Evolutionary conservation across 2,113 vertebrate species (phyloP), one percentile per base, ranked within the genome.

Genomic region (Lampris incognitus): DNA sequence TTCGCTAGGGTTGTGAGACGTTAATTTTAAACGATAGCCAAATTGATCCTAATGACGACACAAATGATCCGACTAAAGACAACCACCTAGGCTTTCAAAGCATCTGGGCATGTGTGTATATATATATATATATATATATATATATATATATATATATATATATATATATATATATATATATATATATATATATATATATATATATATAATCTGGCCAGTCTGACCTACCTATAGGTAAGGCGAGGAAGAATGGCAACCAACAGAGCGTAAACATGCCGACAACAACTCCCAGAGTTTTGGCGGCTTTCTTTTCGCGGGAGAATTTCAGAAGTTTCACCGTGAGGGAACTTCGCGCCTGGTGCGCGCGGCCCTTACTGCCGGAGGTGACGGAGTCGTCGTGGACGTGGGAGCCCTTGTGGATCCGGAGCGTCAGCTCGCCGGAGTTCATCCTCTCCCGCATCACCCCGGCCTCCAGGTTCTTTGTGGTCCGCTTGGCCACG

Each of bases 231-330:
- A 98, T 94, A 0, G 96, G 97, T 10, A 98, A 94, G 73, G 95
- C 95, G 2, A 97, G 95, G 93, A 98, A 98, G 95, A 98, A 98
- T 13, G 97, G 97, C 11, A 98, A 91, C 97, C 97, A 98, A 69
- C 97, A 98, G 39, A 98, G 91, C 85, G 97, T 96, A 75, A 98
- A 98, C 96, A 98, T 97, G 69, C 97, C 97, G 10, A 98, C 96
- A 83, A 98, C 97, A 52, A 98, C 97, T 86, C 97, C 97, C 88
- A 98, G 5, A 1, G 97, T 98, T 89, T 98, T 98, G 70, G 97
- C 97, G 41, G 97, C 97, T 87, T 98, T 98, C 94, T 98, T 98
- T 91, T 98, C 97, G 79, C 97, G 92, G 87, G 97, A 98, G 91
- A 98, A 98, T 79, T 98, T 98, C 4, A 97, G 93, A 81, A 98